Evolutionary conservation across 2,113 vertebrate genomes (phyloP).

Genomic region (Triplophysa tibetana): DNA sequence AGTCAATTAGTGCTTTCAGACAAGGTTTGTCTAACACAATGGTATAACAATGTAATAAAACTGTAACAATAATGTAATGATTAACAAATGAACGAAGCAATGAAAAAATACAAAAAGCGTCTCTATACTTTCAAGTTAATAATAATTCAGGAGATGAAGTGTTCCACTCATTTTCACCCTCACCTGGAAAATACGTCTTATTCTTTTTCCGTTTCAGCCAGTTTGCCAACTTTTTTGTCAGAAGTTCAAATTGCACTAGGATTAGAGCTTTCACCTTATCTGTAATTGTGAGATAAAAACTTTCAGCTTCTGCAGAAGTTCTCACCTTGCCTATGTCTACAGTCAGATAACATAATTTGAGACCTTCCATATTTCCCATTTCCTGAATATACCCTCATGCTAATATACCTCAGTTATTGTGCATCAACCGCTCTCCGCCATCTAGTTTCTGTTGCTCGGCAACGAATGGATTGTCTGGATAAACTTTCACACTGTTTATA

Average conservation of each 20-base stretch:
- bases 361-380: background rate
- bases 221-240: constrained; percentile 20
- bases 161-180: background rate
- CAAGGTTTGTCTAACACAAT: background rate
- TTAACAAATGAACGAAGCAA: background rate
- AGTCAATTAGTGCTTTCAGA: background rate
- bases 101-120: background rate
- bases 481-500: background rate
- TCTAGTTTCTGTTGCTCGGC: background rate
- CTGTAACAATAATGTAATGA: background rate
- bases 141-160: background rate
- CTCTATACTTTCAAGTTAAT: background rate
- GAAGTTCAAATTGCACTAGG: constrained; percentile 22
- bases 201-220: background rate
- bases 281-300: constrained; percentile 12
- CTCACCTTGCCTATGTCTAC: background rate
- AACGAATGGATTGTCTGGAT: background rate
- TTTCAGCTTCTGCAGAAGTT: background rate
- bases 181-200: background rate
- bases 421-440: background rate
- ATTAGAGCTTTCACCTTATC: constrained; percentile 20
- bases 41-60: background rate
- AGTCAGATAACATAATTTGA: constrained; percentile 23
- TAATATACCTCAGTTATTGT: background rate
- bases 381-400: background rate